Conservation (phyloP, 1,140 invertebrate genomes). For the Sarcophaga bullata region DNA sequence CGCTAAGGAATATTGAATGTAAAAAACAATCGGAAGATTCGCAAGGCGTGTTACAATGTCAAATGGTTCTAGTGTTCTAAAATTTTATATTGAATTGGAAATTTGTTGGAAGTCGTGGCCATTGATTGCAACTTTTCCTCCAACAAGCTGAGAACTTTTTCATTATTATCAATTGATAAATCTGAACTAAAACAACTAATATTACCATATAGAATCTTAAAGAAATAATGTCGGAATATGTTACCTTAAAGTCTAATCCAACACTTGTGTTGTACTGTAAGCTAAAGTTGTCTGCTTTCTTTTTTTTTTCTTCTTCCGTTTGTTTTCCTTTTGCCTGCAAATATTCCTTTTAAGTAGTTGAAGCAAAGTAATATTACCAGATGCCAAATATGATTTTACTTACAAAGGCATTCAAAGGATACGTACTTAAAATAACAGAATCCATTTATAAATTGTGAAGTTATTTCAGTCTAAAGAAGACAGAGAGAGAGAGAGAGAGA, state of each 20-base stretch:
- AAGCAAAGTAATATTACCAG: slow-evolving; percentile 12
- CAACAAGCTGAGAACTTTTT: too few species aligned
- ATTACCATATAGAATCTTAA: not conserved
- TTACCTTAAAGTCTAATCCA: not conserved
- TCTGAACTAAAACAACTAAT: not conserved
- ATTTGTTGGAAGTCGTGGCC: too few species aligned
- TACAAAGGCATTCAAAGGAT: slow-evolving; percentile 12
- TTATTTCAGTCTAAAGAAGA: not conserved
- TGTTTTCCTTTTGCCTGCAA: not conserved
- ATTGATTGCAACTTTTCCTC: too few species aligned
- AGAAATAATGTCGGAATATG: not conserved
- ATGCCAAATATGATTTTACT: slow-evolving; percentile 29
- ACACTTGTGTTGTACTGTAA: too few species aligned
- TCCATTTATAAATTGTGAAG: slow-evolving; percentile 33
- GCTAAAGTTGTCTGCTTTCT: too few species aligned
- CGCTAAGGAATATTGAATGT: too few species aligned
- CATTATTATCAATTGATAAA: not conserved
- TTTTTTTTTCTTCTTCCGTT: not conserved
- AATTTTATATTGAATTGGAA: too few species aligned
- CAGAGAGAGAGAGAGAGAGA: not conserved
- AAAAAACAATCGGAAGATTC: not conserved
- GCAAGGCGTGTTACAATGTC: too few species aligned
- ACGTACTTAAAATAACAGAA: slow-evolving; percentile 15
- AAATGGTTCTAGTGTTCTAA: too few species aligned
- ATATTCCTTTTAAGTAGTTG: not conserved